Conservation (phyloP, 2,113 vertebrate species). For the Corapipo altera region DNA sequence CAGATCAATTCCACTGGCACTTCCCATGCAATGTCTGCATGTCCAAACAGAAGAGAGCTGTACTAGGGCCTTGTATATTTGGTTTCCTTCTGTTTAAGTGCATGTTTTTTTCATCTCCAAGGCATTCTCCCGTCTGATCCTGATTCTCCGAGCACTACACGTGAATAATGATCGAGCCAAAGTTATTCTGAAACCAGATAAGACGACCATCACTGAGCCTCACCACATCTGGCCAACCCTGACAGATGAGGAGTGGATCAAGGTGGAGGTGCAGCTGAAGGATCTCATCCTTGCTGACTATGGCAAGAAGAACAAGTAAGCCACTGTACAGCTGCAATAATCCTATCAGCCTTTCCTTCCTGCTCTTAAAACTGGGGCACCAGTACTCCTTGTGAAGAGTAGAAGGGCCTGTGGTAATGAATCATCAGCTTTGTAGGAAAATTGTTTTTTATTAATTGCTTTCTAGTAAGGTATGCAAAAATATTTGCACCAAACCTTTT, state of each 20-base stretch:
- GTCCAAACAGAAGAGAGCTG: not conserved
- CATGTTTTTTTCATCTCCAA: slow-evolving; percentile 28
- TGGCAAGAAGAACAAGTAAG: slow-evolving; percentile 99
- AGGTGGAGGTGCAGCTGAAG: slow-evolving; percentile 98
- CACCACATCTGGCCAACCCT: slow-evolving; percentile 99
- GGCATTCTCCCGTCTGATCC: slow-evolving; percentile 98
- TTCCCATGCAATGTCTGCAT: rapidly evolving
- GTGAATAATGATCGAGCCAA: slow-evolving; percentile 98
- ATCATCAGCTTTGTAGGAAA: not conserved
- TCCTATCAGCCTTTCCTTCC: not conserved
- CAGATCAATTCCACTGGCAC: not conserved
- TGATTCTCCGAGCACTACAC: slow-evolving; percentile 93
- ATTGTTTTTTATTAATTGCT: not conserved
- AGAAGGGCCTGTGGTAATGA: not conserved
- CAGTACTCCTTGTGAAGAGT: not conserved
- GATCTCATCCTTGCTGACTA: slow-evolving; percentile 98
- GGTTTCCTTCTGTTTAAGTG: not conserved
- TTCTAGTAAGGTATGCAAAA: not conserved
- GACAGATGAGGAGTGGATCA: slow-evolving; percentile 99
- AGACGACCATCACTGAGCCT: slow-evolving; percentile 96
- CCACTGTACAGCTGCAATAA: not conserved
- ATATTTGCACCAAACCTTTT: not conserved
- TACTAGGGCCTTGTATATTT: not conserved
- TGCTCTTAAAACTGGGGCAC: not conserved
- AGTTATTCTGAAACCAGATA: slow-evolving; percentile 98